Evolutionary conservation across 2,888 invertebrate species (phyloP).

Genomic region (Bombyx huttoni): DNA sequence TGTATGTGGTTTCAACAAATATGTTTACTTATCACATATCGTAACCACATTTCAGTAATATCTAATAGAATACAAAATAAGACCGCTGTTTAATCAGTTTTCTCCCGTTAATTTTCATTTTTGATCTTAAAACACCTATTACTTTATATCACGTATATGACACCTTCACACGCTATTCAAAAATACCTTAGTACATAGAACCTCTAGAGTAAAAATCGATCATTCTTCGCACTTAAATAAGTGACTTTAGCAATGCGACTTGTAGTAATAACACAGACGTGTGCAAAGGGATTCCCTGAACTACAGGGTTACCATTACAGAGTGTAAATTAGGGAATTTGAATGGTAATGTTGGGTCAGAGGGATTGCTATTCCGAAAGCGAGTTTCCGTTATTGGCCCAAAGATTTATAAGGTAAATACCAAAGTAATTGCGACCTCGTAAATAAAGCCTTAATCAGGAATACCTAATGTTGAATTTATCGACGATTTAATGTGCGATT

Average conservation of each 20-base stretch:
- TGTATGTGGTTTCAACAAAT: no score
- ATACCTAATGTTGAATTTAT: not conserved
- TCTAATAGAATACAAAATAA: no score
- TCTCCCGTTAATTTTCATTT: no score
- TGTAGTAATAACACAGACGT: slow-evolving; percentile 8
- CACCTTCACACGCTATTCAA: no score
- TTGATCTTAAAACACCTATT: no score
- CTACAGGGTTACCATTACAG: slow-evolving; percentile 19
- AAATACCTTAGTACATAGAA: no score
- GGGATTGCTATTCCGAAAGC: slow-evolving; percentile 17
- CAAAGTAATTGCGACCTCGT: not conserved
- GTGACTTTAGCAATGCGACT: not conserved
- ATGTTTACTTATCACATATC: no score
- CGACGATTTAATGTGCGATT: not conserved
- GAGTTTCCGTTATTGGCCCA: slow-evolving; percentile 22
- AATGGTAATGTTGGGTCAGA: slow-evolving; percentile 27
- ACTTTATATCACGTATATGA: no score
- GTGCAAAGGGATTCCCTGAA: slow-evolving; percentile 12
- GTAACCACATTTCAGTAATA: no score
- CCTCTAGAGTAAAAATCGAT: no score
- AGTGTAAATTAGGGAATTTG: slow-evolving; percentile 31
- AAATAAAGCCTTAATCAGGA: not conserved
- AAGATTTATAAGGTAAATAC: slow-evolving; percentile 12
- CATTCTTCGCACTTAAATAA: not conserved
- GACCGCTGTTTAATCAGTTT: no score